These are phyloP conservation scores for Hydractinia echinata DNA, from an alignment of 30 jellyfish, hydroid and myxozoan species.

Conservation along the genomic window DNA sequence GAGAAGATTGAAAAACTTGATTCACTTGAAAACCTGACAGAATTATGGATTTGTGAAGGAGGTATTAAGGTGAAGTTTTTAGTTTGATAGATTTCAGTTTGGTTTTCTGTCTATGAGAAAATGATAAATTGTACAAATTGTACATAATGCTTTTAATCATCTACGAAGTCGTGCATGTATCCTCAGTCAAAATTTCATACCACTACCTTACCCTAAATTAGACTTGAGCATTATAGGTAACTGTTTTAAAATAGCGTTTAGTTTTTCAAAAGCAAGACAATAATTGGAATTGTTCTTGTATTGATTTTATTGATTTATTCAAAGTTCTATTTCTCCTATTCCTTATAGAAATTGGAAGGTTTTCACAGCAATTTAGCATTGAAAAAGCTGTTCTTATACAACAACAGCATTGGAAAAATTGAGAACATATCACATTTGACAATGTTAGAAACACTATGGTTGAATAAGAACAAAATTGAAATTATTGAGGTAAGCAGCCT, in stretches of 20 bases:
- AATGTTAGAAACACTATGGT: conserved; percentile 56
- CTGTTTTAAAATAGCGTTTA: too few species aligned
- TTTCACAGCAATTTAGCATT: conserved; percentile 31
- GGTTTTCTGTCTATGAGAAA: too few species aligned
- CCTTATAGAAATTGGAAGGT: conserved; percentile 49
- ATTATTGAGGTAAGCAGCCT: conserved; percentile 55
- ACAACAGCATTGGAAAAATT: conserved; percentile 51
- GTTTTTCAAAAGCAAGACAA: too few species aligned
- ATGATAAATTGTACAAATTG: too few species aligned
- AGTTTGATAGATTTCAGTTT: too few species aligned
- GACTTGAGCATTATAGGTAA: too few species aligned
- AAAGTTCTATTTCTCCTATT: too few species aligned
- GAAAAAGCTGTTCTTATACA: conserved; percentile 56
- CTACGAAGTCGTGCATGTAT: too few species aligned
- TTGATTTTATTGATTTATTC: not conserved
- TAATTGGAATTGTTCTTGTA: not conserved
- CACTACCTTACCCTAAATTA: too few species aligned
- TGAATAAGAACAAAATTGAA: conserved; percentile 59
- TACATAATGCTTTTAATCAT: too few species aligned
- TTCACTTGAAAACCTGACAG: conserved; percentile 37
- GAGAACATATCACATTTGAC: conserved; percentile 48
- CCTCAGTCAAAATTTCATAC: too few species aligned
- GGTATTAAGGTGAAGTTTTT: conserved; percentile 35
- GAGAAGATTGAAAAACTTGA: conserved; percentile 49
- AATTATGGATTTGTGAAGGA: conserved; percentile 92